Conservation (phyloP, 2,113 vertebrate species). For the Erythrocebus patas region DNA sequence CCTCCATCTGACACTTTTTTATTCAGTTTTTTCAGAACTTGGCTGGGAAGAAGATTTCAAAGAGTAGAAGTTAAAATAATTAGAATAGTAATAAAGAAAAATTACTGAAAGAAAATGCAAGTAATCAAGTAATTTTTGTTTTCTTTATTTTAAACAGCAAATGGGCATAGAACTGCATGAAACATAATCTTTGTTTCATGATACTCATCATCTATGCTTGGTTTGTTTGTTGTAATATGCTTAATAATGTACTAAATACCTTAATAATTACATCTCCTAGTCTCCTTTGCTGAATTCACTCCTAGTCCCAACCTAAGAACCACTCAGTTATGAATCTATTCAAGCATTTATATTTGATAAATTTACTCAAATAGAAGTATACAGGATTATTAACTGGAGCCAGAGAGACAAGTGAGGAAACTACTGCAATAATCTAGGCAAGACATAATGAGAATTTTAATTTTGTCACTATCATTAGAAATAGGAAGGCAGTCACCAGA, state of each 20-base stretch:
- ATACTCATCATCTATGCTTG: neutral
- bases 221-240: neutral
- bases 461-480: neutral
- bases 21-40: neutral
- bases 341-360: neutral
- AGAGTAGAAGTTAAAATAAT: constrained; percentile 4
- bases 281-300: neutral
- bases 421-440: neutral
- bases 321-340: neutral
- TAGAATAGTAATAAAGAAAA: neutral
- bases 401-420: neutral
- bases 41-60: neutral
- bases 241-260: neutral
- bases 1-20: neutral
- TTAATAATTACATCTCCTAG: neutral
- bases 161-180: neutral
- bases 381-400: neutral
- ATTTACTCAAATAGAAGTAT: neutral
- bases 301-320: neutral
- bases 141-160: neutral
- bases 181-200: neutral
- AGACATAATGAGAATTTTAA: neutral
- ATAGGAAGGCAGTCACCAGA: neutral
- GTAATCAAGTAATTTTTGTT: neutral
- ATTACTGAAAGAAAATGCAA: neutral